These are phyloP conservation scores for Phyto melanocephala DNA, from an alignment of 2,888 invertebrate genomes.

Conservation along the genomic window DNA sequence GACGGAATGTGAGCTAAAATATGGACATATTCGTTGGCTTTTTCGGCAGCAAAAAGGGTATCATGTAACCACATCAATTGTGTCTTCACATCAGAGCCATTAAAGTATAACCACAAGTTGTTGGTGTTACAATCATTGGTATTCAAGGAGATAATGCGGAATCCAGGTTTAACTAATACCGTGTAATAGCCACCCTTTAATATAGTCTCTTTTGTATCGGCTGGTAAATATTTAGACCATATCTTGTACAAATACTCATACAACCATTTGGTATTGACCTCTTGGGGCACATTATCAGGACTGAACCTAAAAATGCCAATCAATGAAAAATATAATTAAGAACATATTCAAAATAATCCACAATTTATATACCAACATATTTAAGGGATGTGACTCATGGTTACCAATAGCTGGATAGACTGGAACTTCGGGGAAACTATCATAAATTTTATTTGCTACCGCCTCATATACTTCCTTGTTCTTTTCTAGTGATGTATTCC, in stretches of 20 bases:
- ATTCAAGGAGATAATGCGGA: constrained; percentile 88
- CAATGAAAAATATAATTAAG: not conserved
- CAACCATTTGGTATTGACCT: constrained; percentile 84
- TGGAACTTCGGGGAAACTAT: constrained; percentile 82
- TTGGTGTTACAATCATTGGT: constrained; percentile 84
- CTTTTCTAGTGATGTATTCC: constrained; percentile 86
- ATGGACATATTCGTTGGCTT: constrained; percentile 87
- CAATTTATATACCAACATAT: constrained; percentile 81
- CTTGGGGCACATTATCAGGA: constrained; percentile 79
- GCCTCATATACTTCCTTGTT: constrained; percentile 82
- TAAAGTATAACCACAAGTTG: constrained; percentile 84
- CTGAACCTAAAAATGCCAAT: constrained; percentile 80
- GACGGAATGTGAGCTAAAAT: constrained; percentile 91
- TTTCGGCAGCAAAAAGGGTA: constrained; percentile 87
- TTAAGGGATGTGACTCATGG: constrained; percentile 90
- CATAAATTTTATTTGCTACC: constrained; percentile 80
- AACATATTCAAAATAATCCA: not conserved
- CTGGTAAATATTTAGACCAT: constrained; percentile 85
- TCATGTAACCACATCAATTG: constrained; percentile 90
- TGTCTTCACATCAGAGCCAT: constrained; percentile 85
- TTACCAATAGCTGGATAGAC: constrained; percentile 88
- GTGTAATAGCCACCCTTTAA: constrained; percentile 88
- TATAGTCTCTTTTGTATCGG: constrained; percentile 82
- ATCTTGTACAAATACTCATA: constrained; percentile 85
- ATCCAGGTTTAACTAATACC: constrained; percentile 83